phyloP scores from a whole-genome alignment of 2,113 vertebrate species.

The Struthio camelus region DNA sequence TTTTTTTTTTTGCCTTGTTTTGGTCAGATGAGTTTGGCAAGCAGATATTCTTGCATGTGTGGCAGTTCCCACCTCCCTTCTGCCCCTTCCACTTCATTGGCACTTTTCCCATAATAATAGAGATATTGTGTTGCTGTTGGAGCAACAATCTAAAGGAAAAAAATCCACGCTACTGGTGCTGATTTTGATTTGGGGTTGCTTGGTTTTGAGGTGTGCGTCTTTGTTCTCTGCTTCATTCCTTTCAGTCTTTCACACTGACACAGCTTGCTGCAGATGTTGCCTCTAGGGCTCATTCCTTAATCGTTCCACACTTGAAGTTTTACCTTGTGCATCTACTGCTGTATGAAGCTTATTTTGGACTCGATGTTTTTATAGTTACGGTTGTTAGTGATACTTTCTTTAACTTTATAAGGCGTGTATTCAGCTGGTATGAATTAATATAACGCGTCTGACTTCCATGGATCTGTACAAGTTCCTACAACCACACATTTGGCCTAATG shows the following conservation, averaged over 20 bases:
- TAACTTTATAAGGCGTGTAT: neutral
- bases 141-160: neutral
- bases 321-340: accelerated
- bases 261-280: neutral
- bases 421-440: constrained; percentile 7
- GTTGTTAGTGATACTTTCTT: neutral
- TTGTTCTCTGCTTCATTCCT: neutral
- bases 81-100: neutral
- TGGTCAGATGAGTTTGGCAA: neutral
- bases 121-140: neutral
- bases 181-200: neutral
- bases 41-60: neutral
- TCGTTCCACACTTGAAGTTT: neutral
- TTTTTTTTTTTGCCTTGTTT: neutral
- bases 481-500: constrained; percentile 7
- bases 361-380: neutral
- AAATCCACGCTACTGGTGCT: neutral
- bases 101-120: neutral
- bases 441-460: neutral
- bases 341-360: neutral
- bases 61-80: neutral
- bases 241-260: neutral
- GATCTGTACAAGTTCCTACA: neutral
- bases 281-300: neutral
- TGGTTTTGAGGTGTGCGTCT: neutral